These are phyloP conservation scores for Caerostris extrusa DNA, from an alignment of 1,140 invertebrate genomes.

Conservation along the genomic window DNA sequence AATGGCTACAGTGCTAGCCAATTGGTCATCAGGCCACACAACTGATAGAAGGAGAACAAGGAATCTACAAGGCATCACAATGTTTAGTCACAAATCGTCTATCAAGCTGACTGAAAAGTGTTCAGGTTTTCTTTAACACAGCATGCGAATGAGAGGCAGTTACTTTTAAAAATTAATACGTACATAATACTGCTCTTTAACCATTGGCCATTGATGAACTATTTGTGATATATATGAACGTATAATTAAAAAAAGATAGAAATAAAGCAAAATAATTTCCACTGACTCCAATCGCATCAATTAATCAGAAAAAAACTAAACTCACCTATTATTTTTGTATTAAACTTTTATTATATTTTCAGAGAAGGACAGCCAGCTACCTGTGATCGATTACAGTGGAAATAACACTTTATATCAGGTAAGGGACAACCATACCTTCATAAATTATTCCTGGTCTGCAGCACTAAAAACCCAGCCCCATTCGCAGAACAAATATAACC, in stretches of 20 bases:
- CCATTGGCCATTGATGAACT: no score
- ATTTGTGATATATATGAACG: no score
- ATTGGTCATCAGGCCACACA: no score
- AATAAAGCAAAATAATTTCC: background rate
- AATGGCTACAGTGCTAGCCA: no score
- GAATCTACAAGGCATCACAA: no score
- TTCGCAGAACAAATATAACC: conserved; percentile 43
- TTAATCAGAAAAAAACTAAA: background rate
- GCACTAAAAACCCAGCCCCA: background rate
- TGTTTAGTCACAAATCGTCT: no score
- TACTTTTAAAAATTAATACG: no score
- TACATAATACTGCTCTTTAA: no score
- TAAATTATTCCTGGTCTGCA: conserved; percentile 41
- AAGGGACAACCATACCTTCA: background rate
- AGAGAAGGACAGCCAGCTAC: background rate
- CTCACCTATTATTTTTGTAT: background rate
- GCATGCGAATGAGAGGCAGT: no score
- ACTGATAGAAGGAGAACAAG: no score
- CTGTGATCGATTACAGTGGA: background rate
- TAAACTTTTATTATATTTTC: background rate
- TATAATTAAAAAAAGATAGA: background rate
- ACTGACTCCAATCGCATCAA: background rate
- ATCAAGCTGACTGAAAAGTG: no score
- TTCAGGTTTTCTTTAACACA: no score
- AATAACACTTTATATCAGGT: conserved; percentile 52